A percentile compares a stretch with the other conserved stretches of the same genome.
These are phyloP conservation scores for Anthonomus grandis DNA, from an alignment of 1,140 invertebrate genomes.

Conservation along the genomic window DNA sequence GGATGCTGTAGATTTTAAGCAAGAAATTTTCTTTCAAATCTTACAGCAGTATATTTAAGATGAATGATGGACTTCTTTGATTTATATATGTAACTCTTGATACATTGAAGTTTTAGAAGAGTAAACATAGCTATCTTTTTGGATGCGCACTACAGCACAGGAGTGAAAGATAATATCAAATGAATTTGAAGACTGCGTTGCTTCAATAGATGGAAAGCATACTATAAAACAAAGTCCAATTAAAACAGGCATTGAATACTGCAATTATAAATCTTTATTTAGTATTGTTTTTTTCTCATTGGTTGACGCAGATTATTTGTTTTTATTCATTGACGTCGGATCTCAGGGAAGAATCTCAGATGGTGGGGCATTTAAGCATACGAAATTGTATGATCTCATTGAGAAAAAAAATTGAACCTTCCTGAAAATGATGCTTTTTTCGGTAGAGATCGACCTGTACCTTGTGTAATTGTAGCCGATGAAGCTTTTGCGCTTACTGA, in stretches of 20 bases:
- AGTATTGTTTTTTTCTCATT: conserved; percentile 49
- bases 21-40: too few species aligned
- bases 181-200: too few species aligned
- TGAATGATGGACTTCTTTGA: too few species aligned
- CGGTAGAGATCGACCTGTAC: background rate
- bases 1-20: too few species aligned
- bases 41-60: too few species aligned
- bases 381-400: background rate
- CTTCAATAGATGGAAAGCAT: conserved; percentile 49
- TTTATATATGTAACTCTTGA: too few species aligned
- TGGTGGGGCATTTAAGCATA: conserved; percentile 31
- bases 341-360: conserved; percentile 20
- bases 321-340: conserved; percentile 48
- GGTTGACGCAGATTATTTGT: conserved; percentile 49
- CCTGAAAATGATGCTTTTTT: conserved; percentile 37
- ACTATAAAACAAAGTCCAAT: conserved; percentile 21
- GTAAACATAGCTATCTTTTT: too few species aligned
- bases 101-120: too few species aligned
- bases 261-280: conserved; percentile 42
- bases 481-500: conserved; percentile 48
- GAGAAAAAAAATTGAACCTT: conserved; percentile 9
- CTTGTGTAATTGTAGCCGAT: conserved; percentile 47
- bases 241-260: conserved; percentile 24
- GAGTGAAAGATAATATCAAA: too few species aligned
- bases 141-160: too few species aligned